These are phyloP conservation scores for Cynopterus brachyotis DNA, from an alignment of 2,113 vertebrate genomes.

Conservation along the genomic window DNA sequence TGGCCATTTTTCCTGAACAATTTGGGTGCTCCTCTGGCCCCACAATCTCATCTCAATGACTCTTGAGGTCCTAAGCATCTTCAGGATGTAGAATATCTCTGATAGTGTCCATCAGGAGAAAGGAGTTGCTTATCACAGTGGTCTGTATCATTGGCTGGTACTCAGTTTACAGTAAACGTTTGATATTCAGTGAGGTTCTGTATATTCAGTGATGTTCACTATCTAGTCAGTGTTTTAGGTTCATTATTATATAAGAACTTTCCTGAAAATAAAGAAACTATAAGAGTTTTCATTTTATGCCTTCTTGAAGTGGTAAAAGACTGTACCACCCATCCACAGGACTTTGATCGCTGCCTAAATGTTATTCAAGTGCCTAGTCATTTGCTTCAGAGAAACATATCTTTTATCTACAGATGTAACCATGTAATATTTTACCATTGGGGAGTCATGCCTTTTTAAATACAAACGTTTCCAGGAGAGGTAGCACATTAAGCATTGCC, in stretches of 20 bases:
- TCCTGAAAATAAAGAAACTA: neutral
- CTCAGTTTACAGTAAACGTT: neutral
- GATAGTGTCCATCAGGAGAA: neutral
- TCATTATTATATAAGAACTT: constrained; percentile 8
- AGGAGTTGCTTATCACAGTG: neutral
- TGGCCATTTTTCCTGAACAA: neutral
- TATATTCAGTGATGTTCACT: neutral
- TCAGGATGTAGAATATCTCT: constrained; percentile 2
- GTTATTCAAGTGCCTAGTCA: neutral
- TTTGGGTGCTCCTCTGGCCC: neutral
- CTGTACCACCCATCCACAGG: neutral
- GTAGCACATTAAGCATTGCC: neutral
- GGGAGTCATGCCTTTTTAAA: neutral
- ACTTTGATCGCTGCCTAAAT: neutral
- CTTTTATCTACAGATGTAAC: neutral
- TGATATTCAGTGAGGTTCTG: neutral
- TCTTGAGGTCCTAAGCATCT: neutral
- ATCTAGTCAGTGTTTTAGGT: neutral
- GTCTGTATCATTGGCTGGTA: neutral
- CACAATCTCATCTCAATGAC: neutral
- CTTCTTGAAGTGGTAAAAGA: neutral
- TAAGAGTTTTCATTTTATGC: neutral
- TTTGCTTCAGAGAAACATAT: neutral
- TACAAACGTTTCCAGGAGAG: neutral
- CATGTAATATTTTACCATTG: neutral